Base-by-base conservation (phyloP, 1,140 invertebrate species). In the Amphibalanus amphitrite region DNA sequence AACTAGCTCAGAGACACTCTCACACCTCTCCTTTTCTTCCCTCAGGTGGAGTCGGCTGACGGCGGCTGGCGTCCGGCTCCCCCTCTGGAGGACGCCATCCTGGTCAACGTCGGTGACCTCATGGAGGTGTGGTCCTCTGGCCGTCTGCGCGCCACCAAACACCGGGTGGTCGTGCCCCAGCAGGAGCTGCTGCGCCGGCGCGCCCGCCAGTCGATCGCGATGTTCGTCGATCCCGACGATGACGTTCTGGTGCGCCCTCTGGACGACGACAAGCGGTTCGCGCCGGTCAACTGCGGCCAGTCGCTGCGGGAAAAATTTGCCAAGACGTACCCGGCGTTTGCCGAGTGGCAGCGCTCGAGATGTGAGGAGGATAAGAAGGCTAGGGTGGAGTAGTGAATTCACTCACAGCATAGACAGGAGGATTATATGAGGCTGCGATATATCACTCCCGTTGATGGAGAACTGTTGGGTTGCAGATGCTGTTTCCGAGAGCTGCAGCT, bases 61-160 rank as follows among this genome's bases (percentile, higher is more conserved):
- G 85, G 86, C 30, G 84, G 85, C 74, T 93, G 89, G 88, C 82
- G 86, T 73, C 82, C 86, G 33, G 89, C 90, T 0, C 86, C 87
- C 0, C 89, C 91, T 77, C 82, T 92, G 38, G 88, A 88, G 0
- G 88, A 88, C 30, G 86, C 89, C 13, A 87, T 92, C 74, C 80
- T 92, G 20, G 83, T 92, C 30, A 90, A 90, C 76, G 85, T 87
- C 28, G 90, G 90, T 30, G 88, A 91, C 76, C 82, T 91, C 67
- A 78, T 92, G 64, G 86, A 88, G 67, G 82, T 83, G 64, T 91
- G 89, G 90, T 91, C 89, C 17, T 84, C 85, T 30, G 86, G 86
- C 69, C 81, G 84, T 59, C 84, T 90, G 70, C 83, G 85, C 20
- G 87, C 90, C 67, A 81, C 90, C n/a, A 26, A 28, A 8, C 89